These are phyloP conservation scores for Drosophila parvula DNA, from an alignment of 1,140 invertebrate species.

Conservation along the genomic window DNA sequence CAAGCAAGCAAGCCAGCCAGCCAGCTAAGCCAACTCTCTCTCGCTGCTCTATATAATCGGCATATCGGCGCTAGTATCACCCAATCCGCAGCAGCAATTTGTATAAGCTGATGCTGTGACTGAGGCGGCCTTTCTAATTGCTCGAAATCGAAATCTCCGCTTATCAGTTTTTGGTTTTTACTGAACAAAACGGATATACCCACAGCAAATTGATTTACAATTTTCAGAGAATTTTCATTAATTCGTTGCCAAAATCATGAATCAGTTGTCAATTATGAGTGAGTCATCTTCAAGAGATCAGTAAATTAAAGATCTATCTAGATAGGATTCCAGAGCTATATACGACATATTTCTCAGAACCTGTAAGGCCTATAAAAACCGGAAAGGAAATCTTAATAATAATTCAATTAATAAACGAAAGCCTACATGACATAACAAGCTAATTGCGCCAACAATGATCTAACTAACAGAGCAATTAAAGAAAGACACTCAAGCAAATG, in stretches of 20 bases:
- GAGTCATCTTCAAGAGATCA: constrained; percentile 2
- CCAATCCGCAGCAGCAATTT: constrained; percentile 17
- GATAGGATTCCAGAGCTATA: neutral
- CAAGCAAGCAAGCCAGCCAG: constrained; percentile 3
- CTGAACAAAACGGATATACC: constrained; percentile 16
- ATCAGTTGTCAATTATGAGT: constrained; percentile 1
- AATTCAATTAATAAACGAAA: constrained; percentile 31
- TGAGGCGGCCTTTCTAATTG: constrained; percentile 41
- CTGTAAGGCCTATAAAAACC: constrained; percentile 7
- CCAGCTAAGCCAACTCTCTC: constrained; percentile 8
- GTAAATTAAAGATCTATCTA: neutral
- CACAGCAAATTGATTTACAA: constrained; percentile 19
- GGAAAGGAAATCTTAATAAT: constrained; percentile 23
- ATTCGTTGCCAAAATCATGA: constrained; percentile 3
- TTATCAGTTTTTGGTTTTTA: constrained; percentile 31
- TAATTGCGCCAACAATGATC: constrained; percentile 17
- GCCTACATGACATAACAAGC: constrained; percentile 13
- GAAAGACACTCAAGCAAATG: neutral
- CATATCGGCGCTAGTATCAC: constrained; percentile 12
- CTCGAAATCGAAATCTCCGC: constrained; percentile 22
- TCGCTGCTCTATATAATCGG: constrained; percentile 33
- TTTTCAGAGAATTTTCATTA: constrained; percentile 7
- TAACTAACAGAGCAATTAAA: constrained; percentile 9
- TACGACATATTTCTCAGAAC: neutral
- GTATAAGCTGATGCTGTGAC: constrained; percentile 1